These are phyloP conservation scores for Tupaia tana DNA, from an alignment of 2,113 vertebrate species.

Conservation along the genomic window DNA sequence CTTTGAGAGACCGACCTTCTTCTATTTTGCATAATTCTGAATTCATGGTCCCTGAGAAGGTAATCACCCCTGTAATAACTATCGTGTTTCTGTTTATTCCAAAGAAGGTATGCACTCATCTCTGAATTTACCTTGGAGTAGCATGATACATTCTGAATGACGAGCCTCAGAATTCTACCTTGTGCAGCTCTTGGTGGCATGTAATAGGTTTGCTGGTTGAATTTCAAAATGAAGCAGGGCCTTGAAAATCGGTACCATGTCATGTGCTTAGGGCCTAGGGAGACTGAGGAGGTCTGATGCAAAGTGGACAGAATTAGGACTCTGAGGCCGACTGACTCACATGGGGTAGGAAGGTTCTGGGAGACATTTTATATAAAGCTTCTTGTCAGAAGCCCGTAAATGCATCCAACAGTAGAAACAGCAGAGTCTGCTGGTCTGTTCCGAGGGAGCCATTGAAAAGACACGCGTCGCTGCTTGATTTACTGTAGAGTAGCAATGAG, in stretches of 20 bases:
- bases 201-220: not conserved
- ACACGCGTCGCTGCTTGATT: not conserved
- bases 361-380: not conserved
- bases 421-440: not conserved
- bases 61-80: slow-evolving; percentile 1
- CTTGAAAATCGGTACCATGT: not conserved
- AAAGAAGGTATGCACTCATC: not conserved
- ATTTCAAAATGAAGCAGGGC: slow-evolving; percentile 23
- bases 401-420: not conserved
- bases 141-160: not conserved
- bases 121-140: not conserved
- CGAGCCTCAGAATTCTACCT: not conserved
- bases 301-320: not conserved
- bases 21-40: slow-evolving; percentile 46
- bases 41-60: not conserved
- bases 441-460: not conserved
- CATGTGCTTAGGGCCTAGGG: not conserved
- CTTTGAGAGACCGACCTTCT: slow-evolving; percentile 7
- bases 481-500: not conserved
- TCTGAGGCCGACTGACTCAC: not conserved
- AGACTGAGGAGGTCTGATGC: not conserved
- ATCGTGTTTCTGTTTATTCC: not conserved
- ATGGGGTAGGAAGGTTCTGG: not conserved
- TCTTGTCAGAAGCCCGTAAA: slow-evolving; percentile 24
- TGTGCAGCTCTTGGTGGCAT: not conserved